A percentile compares a stretch with the other conserved stretches of the same genome.
Evolutionary conservation across 2,888 invertebrate species (phyloP).

Genomic region (Caenorhabditis sinica): DNA sequence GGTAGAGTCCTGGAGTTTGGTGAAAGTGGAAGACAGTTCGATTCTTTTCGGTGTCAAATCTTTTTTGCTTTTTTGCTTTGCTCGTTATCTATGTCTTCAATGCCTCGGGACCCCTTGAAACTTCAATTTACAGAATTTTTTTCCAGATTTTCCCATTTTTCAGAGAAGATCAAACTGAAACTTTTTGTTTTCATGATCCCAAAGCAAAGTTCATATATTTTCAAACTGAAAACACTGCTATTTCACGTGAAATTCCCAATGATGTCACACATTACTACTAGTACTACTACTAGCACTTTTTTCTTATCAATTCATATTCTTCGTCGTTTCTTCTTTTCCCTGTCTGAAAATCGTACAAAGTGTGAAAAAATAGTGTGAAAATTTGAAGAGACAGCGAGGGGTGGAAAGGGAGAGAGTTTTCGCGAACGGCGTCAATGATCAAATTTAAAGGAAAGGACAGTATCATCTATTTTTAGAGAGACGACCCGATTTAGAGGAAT

Average conservation of each 20-base stretch:
- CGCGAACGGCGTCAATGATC: conserved; percentile 59
- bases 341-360: conserved; percentile 3
- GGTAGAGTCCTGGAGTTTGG: not conserved
- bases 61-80: not conserved
- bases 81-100: not conserved
- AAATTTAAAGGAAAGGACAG: conserved; percentile 3
- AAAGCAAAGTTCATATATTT: not conserved
- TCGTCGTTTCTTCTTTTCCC: not conserved
- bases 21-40: not conserved
- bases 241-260: conserved; percentile 22
- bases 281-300: conserved; percentile 12
- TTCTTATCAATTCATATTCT: conserved; percentile 7
- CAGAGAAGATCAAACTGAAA: too few relatives aligned
- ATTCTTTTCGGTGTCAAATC: not conserved
- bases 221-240: not conserved
- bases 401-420: not conserved
- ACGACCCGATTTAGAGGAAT: too few relatives aligned
- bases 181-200: conserved; percentile 7
- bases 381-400: not conserved
- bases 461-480: too few relatives aligned
- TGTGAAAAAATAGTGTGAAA: not conserved
- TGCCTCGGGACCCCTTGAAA: not conserved
- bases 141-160: too few relatives aligned
- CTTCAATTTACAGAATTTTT: not conserved
- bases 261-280: conserved; percentile 23